Evolutionary conservation across 2,888 invertebrate species (phyloP).

Genomic region (Ryuthela nishihirai): DNA sequence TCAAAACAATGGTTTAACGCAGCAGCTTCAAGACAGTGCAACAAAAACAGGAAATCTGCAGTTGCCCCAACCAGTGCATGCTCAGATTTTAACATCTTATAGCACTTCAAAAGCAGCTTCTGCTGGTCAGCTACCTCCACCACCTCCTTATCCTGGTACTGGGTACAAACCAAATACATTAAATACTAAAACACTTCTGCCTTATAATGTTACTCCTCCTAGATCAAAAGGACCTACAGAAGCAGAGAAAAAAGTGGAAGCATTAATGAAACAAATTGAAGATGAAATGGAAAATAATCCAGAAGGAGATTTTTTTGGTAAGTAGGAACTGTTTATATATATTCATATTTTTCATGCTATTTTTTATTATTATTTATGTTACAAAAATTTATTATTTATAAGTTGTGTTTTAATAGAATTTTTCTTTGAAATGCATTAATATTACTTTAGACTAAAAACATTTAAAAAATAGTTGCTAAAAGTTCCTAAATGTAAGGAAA

Average conservation of each 20-base stretch:
- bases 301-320: conserved; percentile 95
- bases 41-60: conserved; percentile 20
- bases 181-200: conserved; percentile 57
- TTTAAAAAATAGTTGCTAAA: too few relatives aligned
- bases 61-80: conserved; percentile 22
- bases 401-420: too few relatives aligned
- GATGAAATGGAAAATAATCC: conserved; percentile 94
- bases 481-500: too few relatives aligned
- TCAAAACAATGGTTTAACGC: too few relatives aligned
- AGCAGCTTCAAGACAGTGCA: too few relatives aligned
- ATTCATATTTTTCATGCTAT: too few relatives aligned
- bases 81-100: conserved; percentile 21
- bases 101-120: conserved; percentile 6
- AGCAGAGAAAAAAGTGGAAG: conserved; percentile 86
- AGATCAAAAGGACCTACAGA: conserved; percentile 81
- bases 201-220: conserved; percentile 84
- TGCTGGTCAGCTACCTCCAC: conserved; percentile 10
- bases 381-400: too few relatives aligned
- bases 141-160: conserved; percentile 11
- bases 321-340: conserved; percentile 1
- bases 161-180: conserved; percentile 25
- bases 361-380: too few relatives aligned
- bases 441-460: too few relatives aligned
- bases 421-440: too few relatives aligned
- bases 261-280: conserved; percentile 83